Conservation (phyloP, 2,113 vertebrate species). For the Illadopsis cleaveri region DNA sequence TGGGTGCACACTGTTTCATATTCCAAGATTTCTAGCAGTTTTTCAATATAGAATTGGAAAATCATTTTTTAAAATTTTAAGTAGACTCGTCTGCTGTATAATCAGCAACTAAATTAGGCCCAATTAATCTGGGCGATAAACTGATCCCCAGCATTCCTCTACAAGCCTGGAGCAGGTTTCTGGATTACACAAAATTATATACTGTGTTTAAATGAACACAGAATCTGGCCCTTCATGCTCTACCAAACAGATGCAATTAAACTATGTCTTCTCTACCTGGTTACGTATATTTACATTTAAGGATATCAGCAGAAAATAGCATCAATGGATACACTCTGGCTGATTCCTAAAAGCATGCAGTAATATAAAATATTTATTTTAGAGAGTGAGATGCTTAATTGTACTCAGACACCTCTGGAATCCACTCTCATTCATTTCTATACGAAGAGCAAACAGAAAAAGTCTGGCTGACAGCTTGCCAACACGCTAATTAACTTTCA, state of each 20-base stretch:
- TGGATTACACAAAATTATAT: neutral
- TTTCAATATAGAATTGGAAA: neutral
- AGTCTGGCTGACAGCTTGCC: constrained; percentile 67
- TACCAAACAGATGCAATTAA: neutral
- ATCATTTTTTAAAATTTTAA: neutral
- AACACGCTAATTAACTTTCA: constrained; percentile 73
- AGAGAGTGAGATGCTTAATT: constrained; percentile 60
- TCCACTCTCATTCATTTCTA: constrained; percentile 66
- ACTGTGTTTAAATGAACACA: neutral
- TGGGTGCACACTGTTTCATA: neutral
- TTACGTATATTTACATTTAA: constrained; percentile 42
- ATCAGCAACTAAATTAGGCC: neutral
- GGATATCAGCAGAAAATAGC: constrained; percentile 38
- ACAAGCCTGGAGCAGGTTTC: neutral
- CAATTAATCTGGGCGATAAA: neutral
- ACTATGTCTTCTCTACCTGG: neutral
- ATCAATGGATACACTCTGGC: constrained; percentile 21
- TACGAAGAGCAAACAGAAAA: constrained; percentile 56
- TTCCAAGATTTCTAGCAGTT: neutral
- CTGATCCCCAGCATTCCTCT: neutral
- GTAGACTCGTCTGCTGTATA: neutral
- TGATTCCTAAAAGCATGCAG: constrained; percentile 48
- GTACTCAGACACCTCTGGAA: constrained; percentile 69
- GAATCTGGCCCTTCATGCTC: neutral
- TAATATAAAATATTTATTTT: constrained; percentile 65